Evolutionary conservation across 2,888 invertebrate genomes (phyloP), one percentile per base, ranked within the genome.

Genomic region (Crossocerus cetratus): DNA sequence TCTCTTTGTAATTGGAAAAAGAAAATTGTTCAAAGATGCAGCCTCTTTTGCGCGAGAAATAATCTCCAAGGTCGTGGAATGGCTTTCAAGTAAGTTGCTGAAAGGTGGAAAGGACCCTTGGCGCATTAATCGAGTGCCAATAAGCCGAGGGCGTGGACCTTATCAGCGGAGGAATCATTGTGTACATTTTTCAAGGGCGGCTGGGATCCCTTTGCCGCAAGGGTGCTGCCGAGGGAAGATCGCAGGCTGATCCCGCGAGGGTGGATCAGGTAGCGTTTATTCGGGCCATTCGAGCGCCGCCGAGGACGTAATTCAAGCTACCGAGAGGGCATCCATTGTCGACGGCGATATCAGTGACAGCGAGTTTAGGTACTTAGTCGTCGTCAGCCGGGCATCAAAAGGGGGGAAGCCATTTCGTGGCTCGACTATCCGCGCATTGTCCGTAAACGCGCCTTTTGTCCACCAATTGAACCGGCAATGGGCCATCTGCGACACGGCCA

Each of bases 361-460:
- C 64, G 78, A 81, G 76, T 80, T 81, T 78, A 80, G 72, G 74
- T 76, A 80, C 76, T 81, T 80, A 76, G 68, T 70, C 72, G 65
- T 70, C 72, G 74, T 57, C 70, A 72, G 78, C 69, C 65, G 58
- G 57, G 74, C 66, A 80, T 78, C 69, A 80, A 82, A 78, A 82
- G 82, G 73, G 74, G 63, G 49, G 69, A 53, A 71, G 65, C 71
- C 67, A 78, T 82, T 78, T 71, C 68, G 65, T 55, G 61, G 69
- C 66, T 72, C 60, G 63, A 42, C 64, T 66, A 74, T 63, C 32
- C 49, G 67, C 59, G 78, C 76, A 80, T 83, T 81, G 82, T 84
- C 66, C 71, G 72, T 83, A 77, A 83, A 84, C 74, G 75, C 65
- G 69, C 60, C 81, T 80, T 84, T 84, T 84, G 83, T 84, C 8